phyloP scores from a whole-genome alignment of 37 sponge, comb jelly and placozoan species.

The Crambe crambe region DNA sequence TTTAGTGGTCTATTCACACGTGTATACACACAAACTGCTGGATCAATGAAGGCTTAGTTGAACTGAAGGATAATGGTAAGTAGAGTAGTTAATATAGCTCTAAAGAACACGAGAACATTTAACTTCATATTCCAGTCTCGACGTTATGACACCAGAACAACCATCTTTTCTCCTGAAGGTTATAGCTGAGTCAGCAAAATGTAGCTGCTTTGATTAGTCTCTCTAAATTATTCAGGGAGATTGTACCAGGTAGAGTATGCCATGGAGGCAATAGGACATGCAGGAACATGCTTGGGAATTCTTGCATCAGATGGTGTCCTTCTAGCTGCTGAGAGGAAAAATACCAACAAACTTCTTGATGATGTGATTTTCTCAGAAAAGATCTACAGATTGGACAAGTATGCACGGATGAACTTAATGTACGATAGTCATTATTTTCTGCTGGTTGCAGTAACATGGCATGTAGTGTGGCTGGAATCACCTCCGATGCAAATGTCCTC shows the following conservation, averaged over 20 bases:
- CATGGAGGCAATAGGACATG: slow-evolving; percentile 97
- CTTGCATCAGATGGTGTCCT: slow-evolving; percentile 95
- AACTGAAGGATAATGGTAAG: too few relatives aligned
- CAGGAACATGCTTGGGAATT: slow-evolving; percentile 95
- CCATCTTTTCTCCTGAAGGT: slow-evolving; percentile 99
- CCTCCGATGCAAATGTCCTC: slow-evolving; percentile 97
- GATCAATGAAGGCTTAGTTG: too few relatives aligned
- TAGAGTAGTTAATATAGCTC: too few relatives aligned
- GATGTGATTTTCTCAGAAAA: slow-evolving; percentile 94
- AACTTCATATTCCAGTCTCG: slow-evolving; percentile 86
- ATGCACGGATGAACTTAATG: slow-evolving; percentile 16
- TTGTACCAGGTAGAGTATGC: slow-evolving; percentile 99
- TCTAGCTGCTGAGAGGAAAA: slow-evolving; percentile 94
- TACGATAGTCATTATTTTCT: neutral
- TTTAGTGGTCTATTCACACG: too few relatives aligned
- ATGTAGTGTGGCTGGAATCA: slow-evolving; percentile 99
- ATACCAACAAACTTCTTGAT: slow-evolving; percentile 91
- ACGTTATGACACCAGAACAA: slow-evolving; percentile 94
- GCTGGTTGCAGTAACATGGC: slow-evolving; percentile 77
- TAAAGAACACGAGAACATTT: too few relatives aligned
- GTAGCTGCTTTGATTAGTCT: neutral
- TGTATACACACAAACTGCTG: too few relatives aligned
- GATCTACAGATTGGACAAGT: slow-evolving; percentile 93
- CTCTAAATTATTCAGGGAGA: slow-evolving; percentile 64
- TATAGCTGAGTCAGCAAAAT: neutral